Conservation (phyloP, 2,797 vertebrate genomes). For the Paguma larvata region DNA sequence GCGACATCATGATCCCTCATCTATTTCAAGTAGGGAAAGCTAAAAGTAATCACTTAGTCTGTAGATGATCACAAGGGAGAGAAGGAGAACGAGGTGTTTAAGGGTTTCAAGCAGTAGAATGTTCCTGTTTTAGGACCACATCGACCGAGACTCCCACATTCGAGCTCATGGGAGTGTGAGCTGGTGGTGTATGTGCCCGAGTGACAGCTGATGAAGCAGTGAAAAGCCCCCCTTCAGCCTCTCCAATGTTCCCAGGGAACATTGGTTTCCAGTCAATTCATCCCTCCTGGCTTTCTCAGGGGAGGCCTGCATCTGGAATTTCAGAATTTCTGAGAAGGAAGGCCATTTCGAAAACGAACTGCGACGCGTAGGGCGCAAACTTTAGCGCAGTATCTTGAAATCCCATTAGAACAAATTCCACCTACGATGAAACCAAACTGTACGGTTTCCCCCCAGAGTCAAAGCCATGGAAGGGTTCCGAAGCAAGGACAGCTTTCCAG, state of each 20-base stretch:
- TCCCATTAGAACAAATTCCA: not conserved
- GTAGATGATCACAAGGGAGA: not conserved
- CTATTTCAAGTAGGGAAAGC: not conserved
- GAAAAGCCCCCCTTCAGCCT: not conserved
- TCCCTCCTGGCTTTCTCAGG: not conserved
- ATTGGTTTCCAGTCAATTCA: not conserved
- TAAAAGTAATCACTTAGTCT: not conserved
- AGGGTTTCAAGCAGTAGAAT: not conserved
- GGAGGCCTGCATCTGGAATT: not conserved
- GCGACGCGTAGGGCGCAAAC: not conserved
- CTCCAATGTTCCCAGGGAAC: not conserved
- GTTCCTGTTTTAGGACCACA: not conserved
- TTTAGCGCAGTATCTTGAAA: not conserved
- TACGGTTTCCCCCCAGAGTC: not conserved
- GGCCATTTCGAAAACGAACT: not conserved
- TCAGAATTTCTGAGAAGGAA: not conserved
- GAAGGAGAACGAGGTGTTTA: not conserved
- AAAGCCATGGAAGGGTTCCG: not conserved
- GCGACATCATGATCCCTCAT: no score
- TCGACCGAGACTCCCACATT: not conserved
- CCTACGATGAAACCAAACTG: not conserved
- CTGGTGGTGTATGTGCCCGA: not conserved
- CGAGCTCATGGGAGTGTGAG: not conserved
- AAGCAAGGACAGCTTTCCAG: not conserved
- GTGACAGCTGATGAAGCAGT: not conserved